Evolutionary conservation across 2,888 invertebrate genomes (phyloP).

Genomic region (Drosophila seclusa): DNA sequence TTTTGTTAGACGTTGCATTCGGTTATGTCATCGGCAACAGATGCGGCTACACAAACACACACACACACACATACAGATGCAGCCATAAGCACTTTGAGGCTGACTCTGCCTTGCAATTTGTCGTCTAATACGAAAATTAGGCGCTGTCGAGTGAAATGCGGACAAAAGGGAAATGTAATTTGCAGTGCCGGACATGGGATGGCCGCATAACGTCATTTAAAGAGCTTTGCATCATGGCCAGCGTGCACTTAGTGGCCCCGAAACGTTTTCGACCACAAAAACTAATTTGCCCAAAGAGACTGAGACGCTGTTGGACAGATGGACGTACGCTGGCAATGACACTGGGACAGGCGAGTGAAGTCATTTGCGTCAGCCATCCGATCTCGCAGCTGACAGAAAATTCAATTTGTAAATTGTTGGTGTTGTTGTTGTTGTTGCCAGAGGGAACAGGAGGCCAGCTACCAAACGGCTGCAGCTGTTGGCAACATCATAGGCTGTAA

Average conservation of each 20-base stretch:
- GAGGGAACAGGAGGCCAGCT: constrained; percentile 13
- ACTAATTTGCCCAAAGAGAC: constrained; percentile 54
- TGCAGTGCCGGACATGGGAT: constrained; percentile 21
- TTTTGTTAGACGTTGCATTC: constrained; percentile 22
- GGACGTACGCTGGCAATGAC: constrained; percentile 35
- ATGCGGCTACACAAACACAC: constrained; percentile 24
- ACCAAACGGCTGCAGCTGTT: constrained; percentile 73
- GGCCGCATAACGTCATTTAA: constrained; percentile 50
- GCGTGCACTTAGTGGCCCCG: constrained; percentile 57
- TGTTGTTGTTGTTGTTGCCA: constrained; percentile 8
- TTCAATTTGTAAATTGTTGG: constrained; percentile 69
- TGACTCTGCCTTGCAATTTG: constrained; percentile 40
- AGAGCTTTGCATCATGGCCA: constrained; percentile 43
- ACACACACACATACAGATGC: not conserved
- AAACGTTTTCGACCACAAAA: constrained; percentile 65
- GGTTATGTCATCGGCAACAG: constrained; percentile 66
- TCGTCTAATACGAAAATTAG: constrained; percentile 63
- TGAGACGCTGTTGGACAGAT: constrained; percentile 21
- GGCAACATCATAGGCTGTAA: constrained; percentile 52
- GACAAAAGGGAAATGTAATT: constrained; percentile 54
- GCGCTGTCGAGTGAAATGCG: constrained; percentile 36
- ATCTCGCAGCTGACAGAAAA: constrained; percentile 76
- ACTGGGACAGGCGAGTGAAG: constrained; percentile 41
- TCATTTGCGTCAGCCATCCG: constrained; percentile 78
- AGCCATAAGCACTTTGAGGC: constrained; percentile 14